Evolutionary conservation across 2,797 vertebrate species (phyloP).

Genomic region (Spinus pinus): DNA sequence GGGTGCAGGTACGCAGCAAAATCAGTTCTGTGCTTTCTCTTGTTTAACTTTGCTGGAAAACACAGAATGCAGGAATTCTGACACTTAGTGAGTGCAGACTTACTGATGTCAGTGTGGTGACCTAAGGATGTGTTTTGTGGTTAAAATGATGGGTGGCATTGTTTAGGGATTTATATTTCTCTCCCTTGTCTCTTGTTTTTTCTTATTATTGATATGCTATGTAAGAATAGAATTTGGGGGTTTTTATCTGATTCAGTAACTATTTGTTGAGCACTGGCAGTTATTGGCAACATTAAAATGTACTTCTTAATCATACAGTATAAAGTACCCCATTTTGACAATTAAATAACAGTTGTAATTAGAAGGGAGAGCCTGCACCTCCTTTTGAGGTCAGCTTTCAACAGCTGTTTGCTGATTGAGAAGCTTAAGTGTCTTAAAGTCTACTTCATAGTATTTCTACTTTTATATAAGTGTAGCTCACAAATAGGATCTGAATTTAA

Average conservation of each 20-base stretch:
- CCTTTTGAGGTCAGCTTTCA: not conserved
- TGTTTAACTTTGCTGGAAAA: not conserved
- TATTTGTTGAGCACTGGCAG: not conserved
- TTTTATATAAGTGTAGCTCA: not conserved
- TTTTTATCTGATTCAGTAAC: not conserved
- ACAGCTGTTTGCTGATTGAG: not conserved
- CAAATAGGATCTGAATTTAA: not conserved
- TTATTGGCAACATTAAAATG: not conserved
- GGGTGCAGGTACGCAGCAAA: not conserved
- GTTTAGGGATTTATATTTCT: not conserved
- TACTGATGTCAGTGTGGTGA: no score
- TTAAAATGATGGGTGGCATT: not conserved
- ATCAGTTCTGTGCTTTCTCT: not conserved
- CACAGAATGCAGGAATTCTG: not conserved
- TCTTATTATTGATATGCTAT: not conserved
- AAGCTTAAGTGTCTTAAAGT: not conserved
- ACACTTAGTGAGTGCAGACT: not conserved
- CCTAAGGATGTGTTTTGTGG: not conserved
- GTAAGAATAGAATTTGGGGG: not conserved
- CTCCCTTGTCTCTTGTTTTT: not conserved
- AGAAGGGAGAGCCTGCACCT: not conserved
- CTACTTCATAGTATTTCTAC: not conserved
- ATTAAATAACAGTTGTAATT: not conserved
- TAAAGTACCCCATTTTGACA: not conserved
- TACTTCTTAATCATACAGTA: not conserved